Base-by-base conservation (phyloP, 2,888 invertebrate genomes). In the Nymphalis c-album region DNA sequence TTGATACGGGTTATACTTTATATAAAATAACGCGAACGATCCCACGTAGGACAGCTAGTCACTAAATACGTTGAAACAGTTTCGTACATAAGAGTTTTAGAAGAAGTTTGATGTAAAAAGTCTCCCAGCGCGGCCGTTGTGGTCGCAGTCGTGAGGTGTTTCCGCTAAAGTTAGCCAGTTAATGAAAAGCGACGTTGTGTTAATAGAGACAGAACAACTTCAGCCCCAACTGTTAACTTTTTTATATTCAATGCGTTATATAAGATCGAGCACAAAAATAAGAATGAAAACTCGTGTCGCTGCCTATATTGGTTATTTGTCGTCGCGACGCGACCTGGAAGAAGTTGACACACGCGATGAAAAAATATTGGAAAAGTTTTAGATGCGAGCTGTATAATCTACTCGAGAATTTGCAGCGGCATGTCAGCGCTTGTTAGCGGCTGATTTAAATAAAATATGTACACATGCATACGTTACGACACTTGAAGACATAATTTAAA, bases 341-440 rank as follows among this genome's bases (percentile, higher is more conserved):
- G 73, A 83, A 85, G 82, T 85, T 88, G 84, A 87, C 85, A 85
- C 84, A 85, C 82, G 80, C 84, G 84, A 88, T 87, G 85, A 85
- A 86, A 88, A 87, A 88, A 89, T 90, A 90, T 90, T 88, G 86
- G 85, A 83, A 87, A 90, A 90, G 84, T 89, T 90, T 81, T 61
- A 68, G 71, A 71, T 73, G 71, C 72, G 75, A 80, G 75, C 79
- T 83, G 77, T 65, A 73, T 70, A 73, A 73, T 67, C 47, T 72
- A 64, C 67, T 59, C 61, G 61, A 31, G 47, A 63, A 46, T 61
- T 65, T 22, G 46, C 20, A 53, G 55, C 58, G 46, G 16, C 31
- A 26, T 6, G 18, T 18, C 18, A 20, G 17, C 22, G 17, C 53
- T 53, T 22, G 53, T 26, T 26, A 26, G 2, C 20, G 51, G 22